Conservation (phyloP, 2,113 vertebrate species). For the Siniperca chuatsi region DNA sequence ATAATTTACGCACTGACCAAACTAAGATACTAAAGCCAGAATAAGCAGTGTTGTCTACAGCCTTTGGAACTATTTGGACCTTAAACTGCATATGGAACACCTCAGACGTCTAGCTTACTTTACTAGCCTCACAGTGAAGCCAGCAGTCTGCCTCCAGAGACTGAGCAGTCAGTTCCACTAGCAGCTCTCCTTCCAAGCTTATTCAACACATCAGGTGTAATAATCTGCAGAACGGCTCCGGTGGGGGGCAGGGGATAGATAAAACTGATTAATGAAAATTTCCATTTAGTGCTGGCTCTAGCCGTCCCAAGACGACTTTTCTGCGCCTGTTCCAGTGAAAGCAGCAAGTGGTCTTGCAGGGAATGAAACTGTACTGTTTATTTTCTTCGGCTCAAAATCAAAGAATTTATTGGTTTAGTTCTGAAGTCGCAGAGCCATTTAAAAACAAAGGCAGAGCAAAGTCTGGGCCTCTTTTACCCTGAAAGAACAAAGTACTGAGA, state of each 20-base stretch:
- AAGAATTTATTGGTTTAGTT: slow-evolving; percentile 70
- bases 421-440: slow-evolving; percentile 54
- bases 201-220: slow-evolving; percentile 80
- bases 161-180: slow-evolving; percentile 64
- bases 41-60: slow-evolving; percentile 70
- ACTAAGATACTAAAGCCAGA: slow-evolving; percentile 55
- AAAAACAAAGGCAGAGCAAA: slow-evolving; percentile 61
- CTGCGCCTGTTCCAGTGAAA: slow-evolving; percentile 40
- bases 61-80: slow-evolving; percentile 58
- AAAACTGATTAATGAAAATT: slow-evolving; percentile 75
- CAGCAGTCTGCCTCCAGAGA: slow-evolving; percentile 68
- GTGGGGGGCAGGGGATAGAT: slow-evolving; percentile 60
- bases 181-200: slow-evolving; percentile 65
- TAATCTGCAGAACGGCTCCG: slow-evolving; percentile 60
- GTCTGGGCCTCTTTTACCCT: slow-evolving; percentile 49
- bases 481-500: slow-evolving; percentile 75
- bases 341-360: slow-evolving; percentile 27
- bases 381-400: slow-evolving; percentile 67
- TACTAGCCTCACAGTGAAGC: slow-evolving; percentile 63
- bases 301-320: slow-evolving; percentile 21
- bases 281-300: slow-evolving; percentile 60
- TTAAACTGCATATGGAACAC: slow-evolving; percentile 73
- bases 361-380: slow-evolving; percentile 46
- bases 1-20: slow-evolving; percentile 59
- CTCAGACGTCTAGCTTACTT: slow-evolving; percentile 75